A percentile compares a stretch with the other conserved stretches of the same genome.
Evolutionary conservation across 2,113 vertebrate genomes (phyloP).

Genomic region (Seriola rivoliana): DNA sequence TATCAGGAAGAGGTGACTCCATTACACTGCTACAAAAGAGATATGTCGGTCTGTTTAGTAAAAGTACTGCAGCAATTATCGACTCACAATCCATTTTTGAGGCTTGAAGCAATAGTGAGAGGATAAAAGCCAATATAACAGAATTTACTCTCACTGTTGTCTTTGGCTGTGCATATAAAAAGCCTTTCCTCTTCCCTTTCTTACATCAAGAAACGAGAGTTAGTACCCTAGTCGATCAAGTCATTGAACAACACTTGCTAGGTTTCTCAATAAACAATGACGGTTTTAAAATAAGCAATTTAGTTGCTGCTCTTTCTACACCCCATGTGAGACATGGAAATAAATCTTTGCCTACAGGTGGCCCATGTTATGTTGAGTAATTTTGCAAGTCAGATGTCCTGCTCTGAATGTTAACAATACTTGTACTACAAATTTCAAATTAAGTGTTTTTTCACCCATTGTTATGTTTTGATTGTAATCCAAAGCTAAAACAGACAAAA

Average conservation of each 20-base stretch:
- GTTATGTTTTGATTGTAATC: not conserved
- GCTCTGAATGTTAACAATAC: slow-evolving; percentile 21
- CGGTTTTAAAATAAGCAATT: slow-evolving; percentile 26
- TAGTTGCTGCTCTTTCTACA: slow-evolving; percentile 2
- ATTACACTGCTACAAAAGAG: slow-evolving; percentile 41
- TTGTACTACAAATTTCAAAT: not conserved
- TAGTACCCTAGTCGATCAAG: slow-evolving; percentile 21
- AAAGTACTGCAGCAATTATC: slow-evolving; percentile 44
- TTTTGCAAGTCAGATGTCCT: slow-evolving; percentile 22
- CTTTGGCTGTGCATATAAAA: slow-evolving; percentile 12
- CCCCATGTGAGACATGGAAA: slow-evolving; percentile 23
- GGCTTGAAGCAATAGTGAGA: slow-evolving; percentile 26
- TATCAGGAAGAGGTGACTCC: slow-evolving; percentile 55
- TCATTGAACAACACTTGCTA: slow-evolving; percentile 9
- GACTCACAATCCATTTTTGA: slow-evolving; percentile 39
- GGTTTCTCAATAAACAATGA: slow-evolving; percentile 32
- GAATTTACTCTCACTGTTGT: slow-evolving; percentile 20
- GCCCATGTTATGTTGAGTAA: not conserved
- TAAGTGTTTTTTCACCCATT: not conserved
- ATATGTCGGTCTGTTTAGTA: slow-evolving; percentile 24
- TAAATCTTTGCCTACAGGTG: slow-evolving; percentile 30
- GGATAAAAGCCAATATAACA: slow-evolving; percentile 12
- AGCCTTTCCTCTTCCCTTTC: not conserved
- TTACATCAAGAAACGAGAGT: not conserved
- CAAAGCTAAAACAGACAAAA: slow-evolving; percentile 2